Percentiles rank a stretch among this genome's conserved stretches.
Conservation (phyloP, 2,888 invertebrate species). For the Crepidodera aurea region DNA sequence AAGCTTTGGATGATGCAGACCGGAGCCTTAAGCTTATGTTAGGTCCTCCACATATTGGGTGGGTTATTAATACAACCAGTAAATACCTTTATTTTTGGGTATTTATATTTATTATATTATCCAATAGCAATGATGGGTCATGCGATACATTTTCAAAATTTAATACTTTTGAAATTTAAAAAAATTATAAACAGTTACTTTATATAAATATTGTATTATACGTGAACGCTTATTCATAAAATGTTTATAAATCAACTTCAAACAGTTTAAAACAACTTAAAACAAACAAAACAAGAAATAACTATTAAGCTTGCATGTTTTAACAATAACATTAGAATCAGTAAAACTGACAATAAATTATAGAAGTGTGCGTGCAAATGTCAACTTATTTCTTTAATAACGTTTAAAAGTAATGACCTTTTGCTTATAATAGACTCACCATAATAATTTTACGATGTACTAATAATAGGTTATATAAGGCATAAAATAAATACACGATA, state of each 20-base stretch:
- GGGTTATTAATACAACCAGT: too few species aligned
- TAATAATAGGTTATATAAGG: neutral
- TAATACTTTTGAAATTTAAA: too few species aligned
- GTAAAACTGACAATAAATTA: conserved; percentile 13
- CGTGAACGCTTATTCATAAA: too few species aligned
- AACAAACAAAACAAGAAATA: conserved; percentile 1
- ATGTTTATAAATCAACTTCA: neutral
- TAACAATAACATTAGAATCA: neutral
- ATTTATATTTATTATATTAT: too few species aligned
- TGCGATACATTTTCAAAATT: too few species aligned
- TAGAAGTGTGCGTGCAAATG: conserved; percentile 10
- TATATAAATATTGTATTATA: too few species aligned
- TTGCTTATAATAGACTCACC: neutral
- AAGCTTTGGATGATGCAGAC: too few species aligned
- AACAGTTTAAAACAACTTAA: neutral
- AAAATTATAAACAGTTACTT: too few species aligned
- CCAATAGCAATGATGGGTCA: too few species aligned
- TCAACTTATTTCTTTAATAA: conserved; percentile 4
- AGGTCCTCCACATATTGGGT: too few species aligned
- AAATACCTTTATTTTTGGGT: too few species aligned
- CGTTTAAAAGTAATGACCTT: conserved; percentile 12
- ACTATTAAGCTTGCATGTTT: conserved; percentile 7
- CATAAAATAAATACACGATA: neutral
- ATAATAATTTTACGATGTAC: conserved; percentile 10
- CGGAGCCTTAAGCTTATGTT: too few species aligned